Base-by-base conservation (phyloP, 2,797 vertebrate genomes). In the Oreortyx pictus region DNA sequence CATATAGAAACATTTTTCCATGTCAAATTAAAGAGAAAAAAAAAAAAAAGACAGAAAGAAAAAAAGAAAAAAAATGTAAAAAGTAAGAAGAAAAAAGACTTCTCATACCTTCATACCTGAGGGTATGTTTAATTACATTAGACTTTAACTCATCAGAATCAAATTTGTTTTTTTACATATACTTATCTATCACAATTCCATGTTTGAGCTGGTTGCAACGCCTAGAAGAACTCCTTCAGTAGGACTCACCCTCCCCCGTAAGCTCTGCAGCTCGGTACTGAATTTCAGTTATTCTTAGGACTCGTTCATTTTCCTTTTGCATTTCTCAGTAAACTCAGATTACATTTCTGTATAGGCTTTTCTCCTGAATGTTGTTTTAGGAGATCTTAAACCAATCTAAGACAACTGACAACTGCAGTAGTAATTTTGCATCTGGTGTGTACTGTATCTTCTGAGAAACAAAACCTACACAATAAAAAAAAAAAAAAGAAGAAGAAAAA, bases 251-350 rank as follows among this genome's bases (percentile, higher is more conserved):
- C 27, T 91, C 39, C 43, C 35, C 35, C 12, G 37, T n/a, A 9
- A 8, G 46, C 83, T 82, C 84, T 64, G 66, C 81, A 92, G 64
- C 33, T n/a, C 5, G 41, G n/a, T 19, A 56, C 11, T 49, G 39
- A 67, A 2, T 7, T 93, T 93, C 65, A 80, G 68, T 13, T 29
- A 84, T 93, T 74, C 41, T 82, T 65, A 88, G 71, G 27, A 27
- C 47, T 81, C 54, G 73, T 70, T 88, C 49, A 62, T 23, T 88
- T 61, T 86, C 49, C 92, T 86, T 94, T 84, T 0, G 0, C 56
- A 52, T 33, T 91, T 93, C 52, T 89, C 39, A 44, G 13, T 50
- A 90, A 77, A 52, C 17, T 27, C 7, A 70, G 5, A 56, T 41
- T 57, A 35, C 7, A 14, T 68, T 84, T 47, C 37, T n/a, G 7